Conservation (phyloP, 2,888 invertebrate genomes). For the Hipparchia sbordonii region DNA sequence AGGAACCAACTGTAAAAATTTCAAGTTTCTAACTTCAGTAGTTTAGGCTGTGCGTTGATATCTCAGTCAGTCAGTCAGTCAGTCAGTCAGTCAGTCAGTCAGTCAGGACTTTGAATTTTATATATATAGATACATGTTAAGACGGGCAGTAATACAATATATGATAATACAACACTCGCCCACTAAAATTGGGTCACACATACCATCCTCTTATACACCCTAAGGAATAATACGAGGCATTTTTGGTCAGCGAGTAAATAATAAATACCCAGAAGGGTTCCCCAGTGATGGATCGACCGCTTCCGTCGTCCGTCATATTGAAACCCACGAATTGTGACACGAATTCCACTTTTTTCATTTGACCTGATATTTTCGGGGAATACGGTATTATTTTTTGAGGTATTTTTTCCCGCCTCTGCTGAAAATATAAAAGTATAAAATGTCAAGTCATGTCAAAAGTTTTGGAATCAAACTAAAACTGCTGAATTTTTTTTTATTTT, state of each 20-base stretch:
- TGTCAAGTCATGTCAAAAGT: background rate
- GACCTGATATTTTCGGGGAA: constrained; percentile 22
- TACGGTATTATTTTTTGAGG: constrained; percentile 26
- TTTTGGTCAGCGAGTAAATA: constrained; percentile 58
- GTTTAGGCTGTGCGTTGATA: no score
- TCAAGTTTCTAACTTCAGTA: no score
- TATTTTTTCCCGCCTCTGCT: constrained; percentile 9
- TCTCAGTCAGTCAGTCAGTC: no score
- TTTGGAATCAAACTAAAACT: background rate
- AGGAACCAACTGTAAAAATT: no score
- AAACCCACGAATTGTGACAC: constrained; percentile 33
- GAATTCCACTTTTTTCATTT: constrained; percentile 32
- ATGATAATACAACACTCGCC: background rate
- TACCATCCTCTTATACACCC: constrained; percentile 1
- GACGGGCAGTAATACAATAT: background rate
- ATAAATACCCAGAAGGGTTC: constrained; percentile 54
- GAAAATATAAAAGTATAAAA: constrained; percentile 3
- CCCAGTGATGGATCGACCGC: constrained; percentile 53
- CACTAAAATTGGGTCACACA: constrained; percentile 3
- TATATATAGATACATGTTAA: no score
- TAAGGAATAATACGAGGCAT: constrained; percentile 20
- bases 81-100: no score
- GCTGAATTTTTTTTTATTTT: no score
- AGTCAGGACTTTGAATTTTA: no score
- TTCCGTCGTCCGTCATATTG: constrained; percentile 44